phyloP scores from a whole-genome alignment of 2,888 invertebrate genomes.

The Philhelius pedissequus region DNA sequence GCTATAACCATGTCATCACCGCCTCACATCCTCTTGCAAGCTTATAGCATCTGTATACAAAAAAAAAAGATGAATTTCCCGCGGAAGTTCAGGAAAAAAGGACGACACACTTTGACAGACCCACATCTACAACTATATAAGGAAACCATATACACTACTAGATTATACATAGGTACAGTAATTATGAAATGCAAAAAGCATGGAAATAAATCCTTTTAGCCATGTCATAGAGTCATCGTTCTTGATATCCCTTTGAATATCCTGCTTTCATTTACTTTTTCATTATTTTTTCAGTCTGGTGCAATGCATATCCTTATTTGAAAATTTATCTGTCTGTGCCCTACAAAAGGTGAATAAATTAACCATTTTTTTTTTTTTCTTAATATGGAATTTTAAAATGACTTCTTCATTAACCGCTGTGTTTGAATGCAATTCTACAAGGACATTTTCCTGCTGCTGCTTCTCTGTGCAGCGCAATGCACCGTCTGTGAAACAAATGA shows the following conservation, averaged over 20 bases:
- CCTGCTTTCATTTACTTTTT: conserved; percentile 9
- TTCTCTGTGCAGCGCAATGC: neutral
- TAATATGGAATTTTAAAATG: neutral
- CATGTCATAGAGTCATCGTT: conserved; percentile 18
- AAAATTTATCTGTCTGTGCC: conserved; percentile 34
- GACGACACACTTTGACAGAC: conserved; percentile 21
- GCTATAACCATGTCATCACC: conserved; percentile 20
- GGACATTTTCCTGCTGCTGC: neutral
- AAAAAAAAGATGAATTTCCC: neutral
- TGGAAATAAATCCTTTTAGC: conserved; percentile 1
- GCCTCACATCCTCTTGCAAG: neutral
- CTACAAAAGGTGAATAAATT: conserved; percentile 35
- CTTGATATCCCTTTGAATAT: conserved; percentile 17
- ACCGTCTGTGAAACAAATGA: neutral
- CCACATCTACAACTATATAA: neutral
- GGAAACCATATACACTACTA: no score
- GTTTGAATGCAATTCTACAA: neutral
- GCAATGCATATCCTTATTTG: conserved; percentile 34
- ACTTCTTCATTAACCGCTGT: conserved; percentile 24
- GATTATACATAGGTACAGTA: neutral
- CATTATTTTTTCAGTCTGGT: conserved; percentile 1
- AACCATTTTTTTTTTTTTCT: neutral
- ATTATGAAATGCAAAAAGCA: conserved; percentile 30
- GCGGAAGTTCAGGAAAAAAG: neutral
- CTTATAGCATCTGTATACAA: neutral